Percentiles rank a stretch among this genome's conserved stretches.
These are phyloP conservation scores for Epizoanthus rinbou DNA, from an alignment of 92 coral and sea anemone genomes.

Conservation along the genomic window DNA sequence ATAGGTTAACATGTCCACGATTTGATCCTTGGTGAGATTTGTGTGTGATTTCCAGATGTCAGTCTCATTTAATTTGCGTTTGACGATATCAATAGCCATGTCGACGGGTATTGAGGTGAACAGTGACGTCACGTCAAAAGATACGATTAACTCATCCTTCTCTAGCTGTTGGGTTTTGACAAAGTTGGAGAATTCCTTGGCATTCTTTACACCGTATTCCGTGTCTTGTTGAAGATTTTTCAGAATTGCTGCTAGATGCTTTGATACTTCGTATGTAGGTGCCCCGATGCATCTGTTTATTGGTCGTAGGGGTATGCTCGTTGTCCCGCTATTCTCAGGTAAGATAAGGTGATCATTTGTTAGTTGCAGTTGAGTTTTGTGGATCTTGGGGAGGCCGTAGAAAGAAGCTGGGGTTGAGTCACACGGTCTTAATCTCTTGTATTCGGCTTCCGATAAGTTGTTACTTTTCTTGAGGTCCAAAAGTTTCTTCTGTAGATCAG, in stretches of 20 bases:
- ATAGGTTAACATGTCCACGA: background rate
- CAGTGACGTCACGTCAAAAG: background rate
- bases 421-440: constrained; percentile 11
- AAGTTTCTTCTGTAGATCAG: constrained; percentile 17
- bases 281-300: constrained; percentile 26
- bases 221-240: background rate
- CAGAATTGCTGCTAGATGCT: background rate
- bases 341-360: background rate
- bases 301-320: background rate
- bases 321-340: background rate
- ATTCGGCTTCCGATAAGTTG: constrained; percentile 12
- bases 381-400: constrained; percentile 44
- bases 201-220: background rate
- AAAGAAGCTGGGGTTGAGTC: constrained; percentile 33
- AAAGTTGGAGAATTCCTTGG: background rate
- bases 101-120: background rate
- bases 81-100: background rate
- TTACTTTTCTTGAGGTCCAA: constrained; percentile 1
- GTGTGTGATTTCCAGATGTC: constrained; percentile 10
- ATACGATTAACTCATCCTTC: background rate
- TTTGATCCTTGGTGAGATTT: background rate
- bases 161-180: background rate
- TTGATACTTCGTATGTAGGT: constrained; percentile 9
- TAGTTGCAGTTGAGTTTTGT: constrained; percentile 10
- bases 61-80: background rate